Base-by-base conservation (phyloP, 2,113 vertebrate species). In the Elephantulus edwardii region DNA sequence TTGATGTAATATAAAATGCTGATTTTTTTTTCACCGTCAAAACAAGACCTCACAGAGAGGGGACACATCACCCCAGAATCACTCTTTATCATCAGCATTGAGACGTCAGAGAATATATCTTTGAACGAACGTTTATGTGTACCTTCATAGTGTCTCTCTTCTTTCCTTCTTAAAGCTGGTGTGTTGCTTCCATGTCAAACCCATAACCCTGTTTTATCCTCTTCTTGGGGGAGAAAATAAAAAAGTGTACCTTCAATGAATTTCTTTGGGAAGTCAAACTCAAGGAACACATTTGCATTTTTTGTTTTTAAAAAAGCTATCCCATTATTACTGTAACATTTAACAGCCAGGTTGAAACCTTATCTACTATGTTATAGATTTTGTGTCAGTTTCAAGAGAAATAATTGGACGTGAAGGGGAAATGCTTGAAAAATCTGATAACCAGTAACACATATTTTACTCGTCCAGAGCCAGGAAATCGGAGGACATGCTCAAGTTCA, bases 321-420 rank as follows among this genome's bases (percentile, higher is more conserved):
- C 58, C 98, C 98, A 97, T 98, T 98, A 98, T 97, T 97, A 96
- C 89, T 97, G 94, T 97, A 97, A 97, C 98, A 95, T 58, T 94
- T 95, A 97, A 96, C 96, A 96, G 96, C 97, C 97, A 98, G 97
- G 96, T 96, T 98, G 97, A 97, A 98, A 99, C 97, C 97, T 98
- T 98, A 98, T 98, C 98, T 98, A 83, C 82, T 79, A 82, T 8
- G 96, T 97, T 97, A 97, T 97, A 86, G 96, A 97, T 97, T 97
- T 96, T 95, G 90, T 97, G 96, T 96, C 96, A 96, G 97, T 97
- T 96, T 97, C 96, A 98, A 98, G 98, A 97, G 97, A 98, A 98
- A 96, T 98, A 98, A 98, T 97, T 98, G 96, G 94, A 96, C 97
- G 98, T 97, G 96, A 97, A 97, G 96, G 95, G 52, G 72, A 94